A percentile compares a stretch with the other conserved stretches of the same genome.
Conservation (phyloP, 1,140 invertebrate species). For the Lineus longissimus region DNA sequence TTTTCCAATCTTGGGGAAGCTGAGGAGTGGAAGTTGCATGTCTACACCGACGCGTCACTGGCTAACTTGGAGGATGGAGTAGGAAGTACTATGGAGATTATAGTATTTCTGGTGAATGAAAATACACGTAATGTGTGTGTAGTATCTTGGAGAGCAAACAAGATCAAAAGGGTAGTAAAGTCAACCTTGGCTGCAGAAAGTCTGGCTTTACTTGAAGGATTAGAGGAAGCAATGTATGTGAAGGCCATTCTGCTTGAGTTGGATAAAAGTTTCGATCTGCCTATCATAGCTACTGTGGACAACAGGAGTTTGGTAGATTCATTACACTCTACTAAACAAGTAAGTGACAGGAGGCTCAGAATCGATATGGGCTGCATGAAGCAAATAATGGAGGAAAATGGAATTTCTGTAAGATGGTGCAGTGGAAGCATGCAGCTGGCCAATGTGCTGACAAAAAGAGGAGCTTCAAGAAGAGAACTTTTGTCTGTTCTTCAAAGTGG, state of each 20-base stretch:
- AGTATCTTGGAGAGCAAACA: constrained; percentile 16
- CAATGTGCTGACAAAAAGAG: too few species aligned
- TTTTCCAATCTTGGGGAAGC: background rate
- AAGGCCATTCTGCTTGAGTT: too few species aligned
- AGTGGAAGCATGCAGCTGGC: too few species aligned
- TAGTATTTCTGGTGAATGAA: constrained; percentile 9
- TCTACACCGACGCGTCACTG: constrained; percentile 15
- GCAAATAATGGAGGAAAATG: too few species aligned
- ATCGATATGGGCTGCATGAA: too few species aligned
- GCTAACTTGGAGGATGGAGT: constrained; percentile 16
- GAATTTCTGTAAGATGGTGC: too few species aligned
- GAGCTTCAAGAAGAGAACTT: too few species aligned
- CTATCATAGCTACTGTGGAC: background rate
- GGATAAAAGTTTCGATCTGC: too few species aligned
- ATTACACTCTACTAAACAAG: constrained; percentile 2
- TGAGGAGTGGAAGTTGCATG: background rate
- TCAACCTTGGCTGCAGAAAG: constrained; percentile 20
- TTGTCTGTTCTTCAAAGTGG: too few species aligned
- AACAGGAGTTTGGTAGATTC: background rate
- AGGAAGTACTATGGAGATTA: constrained; percentile 18
- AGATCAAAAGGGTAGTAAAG: constrained; percentile 12
- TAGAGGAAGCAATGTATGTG: too few species aligned
- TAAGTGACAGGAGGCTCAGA: too few species aligned
- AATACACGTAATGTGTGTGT: constrained; percentile 19
- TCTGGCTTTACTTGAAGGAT: constrained; percentile 10